phyloP scores from a whole-genome alignment of 2,888 invertebrate genomes.

The Tenthredo notha region DNA sequence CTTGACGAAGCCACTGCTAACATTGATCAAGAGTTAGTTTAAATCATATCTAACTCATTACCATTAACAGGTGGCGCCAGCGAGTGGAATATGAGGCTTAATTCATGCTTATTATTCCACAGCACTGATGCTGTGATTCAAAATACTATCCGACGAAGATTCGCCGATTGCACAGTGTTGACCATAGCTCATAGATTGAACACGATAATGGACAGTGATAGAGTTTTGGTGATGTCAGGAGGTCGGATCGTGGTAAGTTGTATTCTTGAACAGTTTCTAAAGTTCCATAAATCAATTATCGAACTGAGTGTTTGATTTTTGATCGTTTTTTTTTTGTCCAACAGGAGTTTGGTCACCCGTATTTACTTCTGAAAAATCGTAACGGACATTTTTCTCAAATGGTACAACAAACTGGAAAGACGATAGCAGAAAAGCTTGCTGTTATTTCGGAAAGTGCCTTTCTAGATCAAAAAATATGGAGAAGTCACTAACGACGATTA shows the following conservation, averaged over 20 bases:
- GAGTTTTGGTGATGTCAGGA: constrained; percentile 92
- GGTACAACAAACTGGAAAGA: constrained; percentile 85
- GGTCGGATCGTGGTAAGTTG: constrained; percentile 83
- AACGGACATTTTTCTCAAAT: constrained; percentile 84
- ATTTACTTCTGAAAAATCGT: constrained; percentile 81
- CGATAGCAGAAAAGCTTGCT: constrained; percentile 80
- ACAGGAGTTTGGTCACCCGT: constrained; percentile 86
- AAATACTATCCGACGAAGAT: constrained; percentile 81
- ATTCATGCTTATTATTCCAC: constrained; percentile 47
- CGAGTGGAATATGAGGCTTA: neutral
- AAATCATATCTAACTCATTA: neutral
- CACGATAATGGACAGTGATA: constrained; percentile 96
- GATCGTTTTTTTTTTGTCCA: neutral
- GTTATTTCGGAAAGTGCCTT: constrained; percentile 78
- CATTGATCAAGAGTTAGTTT: constrained; percentile 82
- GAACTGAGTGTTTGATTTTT: neutral
- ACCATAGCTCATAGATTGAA: constrained; percentile 92
- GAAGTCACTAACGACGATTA: neutral
- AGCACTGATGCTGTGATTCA: constrained; percentile 83
- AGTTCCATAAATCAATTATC: neutral
- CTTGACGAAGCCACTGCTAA: constrained; percentile 87
- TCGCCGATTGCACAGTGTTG: constrained; percentile 81
- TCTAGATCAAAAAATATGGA: neutral
- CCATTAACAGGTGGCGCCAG: neutral
- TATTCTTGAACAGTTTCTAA: neutral